Conservation (phyloP, 2,113 vertebrate species). For the Lepus timidus region DNA sequence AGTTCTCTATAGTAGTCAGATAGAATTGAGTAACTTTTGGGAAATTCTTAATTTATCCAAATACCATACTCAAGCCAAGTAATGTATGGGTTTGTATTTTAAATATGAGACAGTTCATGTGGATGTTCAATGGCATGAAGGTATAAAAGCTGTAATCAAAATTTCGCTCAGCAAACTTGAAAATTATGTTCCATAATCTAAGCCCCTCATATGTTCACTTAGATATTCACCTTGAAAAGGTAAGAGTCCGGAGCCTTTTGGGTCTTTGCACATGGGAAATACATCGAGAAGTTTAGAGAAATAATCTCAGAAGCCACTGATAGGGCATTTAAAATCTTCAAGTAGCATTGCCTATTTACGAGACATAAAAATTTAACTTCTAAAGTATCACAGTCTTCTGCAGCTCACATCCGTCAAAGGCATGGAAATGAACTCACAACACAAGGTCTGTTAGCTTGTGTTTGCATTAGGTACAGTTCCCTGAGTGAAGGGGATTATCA, state of each 20-base stretch:
- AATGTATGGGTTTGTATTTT: not conserved
- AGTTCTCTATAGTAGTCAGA: conserved; percentile 55
- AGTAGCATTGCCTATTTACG: not conserved
- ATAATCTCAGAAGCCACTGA: not conserved
- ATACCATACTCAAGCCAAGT: conserved; percentile 22
- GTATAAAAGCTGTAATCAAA: conserved; percentile 5
- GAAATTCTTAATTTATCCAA: conserved; percentile 72
- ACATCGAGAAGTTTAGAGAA: conserved; percentile 10
- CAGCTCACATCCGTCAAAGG: not conserved
- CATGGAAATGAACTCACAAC: not conserved
- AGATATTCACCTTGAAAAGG: not conserved
- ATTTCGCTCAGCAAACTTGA: conserved; percentile 23
- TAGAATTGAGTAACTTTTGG: conserved; percentile 65
- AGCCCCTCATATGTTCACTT: not conserved
- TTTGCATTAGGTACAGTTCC: not conserved
- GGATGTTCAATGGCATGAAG: not conserved
- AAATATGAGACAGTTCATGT: not conserved
- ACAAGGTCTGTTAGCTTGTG: not conserved
- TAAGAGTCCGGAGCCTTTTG: not conserved
- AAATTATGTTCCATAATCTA: not conserved
- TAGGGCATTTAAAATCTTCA: not conserved
- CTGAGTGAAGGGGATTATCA: not conserved
- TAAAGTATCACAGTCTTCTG: not conserved
- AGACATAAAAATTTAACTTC: conserved; percentile 10
- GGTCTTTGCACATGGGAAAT: not conserved